phyloP scores from a whole-genome alignment of 2,113 vertebrate species.

The Acrocephalus kingi region DNA sequence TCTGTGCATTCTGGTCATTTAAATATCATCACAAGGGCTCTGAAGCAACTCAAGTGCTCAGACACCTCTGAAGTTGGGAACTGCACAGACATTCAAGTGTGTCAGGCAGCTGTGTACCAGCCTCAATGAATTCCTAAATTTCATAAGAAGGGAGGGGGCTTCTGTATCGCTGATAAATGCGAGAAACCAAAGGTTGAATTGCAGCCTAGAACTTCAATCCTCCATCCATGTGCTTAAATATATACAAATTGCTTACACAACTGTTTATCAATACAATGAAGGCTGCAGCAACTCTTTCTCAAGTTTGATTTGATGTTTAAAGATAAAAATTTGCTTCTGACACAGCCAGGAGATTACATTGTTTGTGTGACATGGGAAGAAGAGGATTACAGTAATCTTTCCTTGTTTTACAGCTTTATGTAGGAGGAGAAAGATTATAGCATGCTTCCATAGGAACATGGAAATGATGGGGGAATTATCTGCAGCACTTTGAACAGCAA shows the following conservation, averaged over 20 bases:
- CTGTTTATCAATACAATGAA: not conserved
- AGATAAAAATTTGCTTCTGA: constrained; percentile 16
- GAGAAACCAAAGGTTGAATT: not conserved
- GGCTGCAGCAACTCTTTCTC: not conserved
- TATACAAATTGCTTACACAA: not conserved
- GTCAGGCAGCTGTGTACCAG: not conserved
- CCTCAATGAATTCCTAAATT: not conserved
- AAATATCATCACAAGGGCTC: not conserved
- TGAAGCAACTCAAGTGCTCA: not conserved
- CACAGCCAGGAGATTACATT: constrained; percentile 20
- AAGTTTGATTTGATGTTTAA: not conserved
- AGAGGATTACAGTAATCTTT: constrained; percentile 48
- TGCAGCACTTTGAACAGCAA: not conserved
- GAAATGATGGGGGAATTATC: constrained; percentile 19
- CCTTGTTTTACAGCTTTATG: constrained; percentile 19
- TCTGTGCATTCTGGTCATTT: not conserved
- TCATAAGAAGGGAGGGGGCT: not conserved
- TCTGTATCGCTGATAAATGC: not conserved
- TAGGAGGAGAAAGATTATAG: constrained; percentile 26
- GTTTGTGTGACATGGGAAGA: not conserved
- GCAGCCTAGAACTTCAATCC: not conserved
- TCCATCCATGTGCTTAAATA: not conserved
- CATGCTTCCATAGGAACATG: constrained; percentile 3
- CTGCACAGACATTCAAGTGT: too few species aligned
- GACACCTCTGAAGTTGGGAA: not conserved